phyloP scores from a whole-genome alignment of 2,113 vertebrate species.

The Oncorhynchus keta region DNA sequence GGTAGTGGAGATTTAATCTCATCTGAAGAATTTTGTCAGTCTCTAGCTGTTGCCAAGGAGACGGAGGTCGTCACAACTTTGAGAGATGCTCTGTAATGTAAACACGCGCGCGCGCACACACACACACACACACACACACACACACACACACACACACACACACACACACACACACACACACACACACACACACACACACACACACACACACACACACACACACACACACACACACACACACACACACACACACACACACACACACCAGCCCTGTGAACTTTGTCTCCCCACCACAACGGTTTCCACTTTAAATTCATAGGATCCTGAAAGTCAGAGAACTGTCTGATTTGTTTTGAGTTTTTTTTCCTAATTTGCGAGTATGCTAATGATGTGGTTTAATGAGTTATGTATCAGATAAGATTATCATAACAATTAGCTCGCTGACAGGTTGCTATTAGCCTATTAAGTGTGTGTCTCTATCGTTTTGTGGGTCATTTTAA shows the following conservation, averaged over 20 bases:
- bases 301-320: slow-evolving; percentile 2
- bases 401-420: slow-evolving; percentile 47
- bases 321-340: slow-evolving; percentile 28
- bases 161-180: too few species aligned
- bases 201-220: too few species aligned
- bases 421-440: slow-evolving; percentile 55
- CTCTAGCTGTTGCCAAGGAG: slow-evolving; percentile 21
- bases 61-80: not conserved
- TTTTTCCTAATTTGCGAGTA: slow-evolving; percentile 41
- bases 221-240: too few species aligned
- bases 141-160: too few species aligned
- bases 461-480: slow-evolving; percentile 57
- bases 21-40: slow-evolving; percentile 4
- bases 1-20: not conserved
- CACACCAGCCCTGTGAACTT: too few species aligned
- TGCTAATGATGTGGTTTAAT: slow-evolving; percentile 58
- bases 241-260: too few species aligned
- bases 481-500: slow-evolving; percentile 42
- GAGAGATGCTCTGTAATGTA: too few species aligned
- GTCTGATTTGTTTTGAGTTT: slow-evolving; percentile 32
- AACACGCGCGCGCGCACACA: too few species aligned
- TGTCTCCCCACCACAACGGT: not conserved
- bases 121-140: too few species aligned
- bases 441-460: slow-evolving; percentile 57
- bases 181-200: too few species aligned